Evolutionary conservation across 2,113 vertebrate genomes (phyloP), one percentile per base, ranked within the genome.

Genomic region (Triplophysa tibetana): DNA sequence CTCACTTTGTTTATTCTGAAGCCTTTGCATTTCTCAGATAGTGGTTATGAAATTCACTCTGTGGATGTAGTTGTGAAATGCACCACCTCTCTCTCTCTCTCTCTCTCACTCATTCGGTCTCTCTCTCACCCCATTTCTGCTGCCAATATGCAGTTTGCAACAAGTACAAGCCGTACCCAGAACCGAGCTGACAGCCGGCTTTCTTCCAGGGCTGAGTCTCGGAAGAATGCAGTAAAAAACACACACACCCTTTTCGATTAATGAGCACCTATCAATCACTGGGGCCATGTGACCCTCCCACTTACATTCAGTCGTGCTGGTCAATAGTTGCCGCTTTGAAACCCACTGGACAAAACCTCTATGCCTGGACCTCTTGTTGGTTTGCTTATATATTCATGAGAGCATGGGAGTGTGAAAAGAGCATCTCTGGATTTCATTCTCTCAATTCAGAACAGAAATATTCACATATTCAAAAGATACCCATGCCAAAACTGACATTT

Each of bases 201-300:
- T 85, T 75, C 43, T 81, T 50, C 50, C 70, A 77, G 76, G 84
- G 88, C 87, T 86, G 86, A 89, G 89, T 88, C 82, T 74, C 81
- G 70, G 77, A 85, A 87, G 81, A 90, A 90, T 81, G 82, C 87
- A 89, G 84, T n/a, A 88, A 87, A 89, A 90, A 85, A 83, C 85
- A 78, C 76, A 77, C 81, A 61, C 67, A 80, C 43, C 75, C 80
- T 86, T 75, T 60, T 41, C 81, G 77, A 86, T 84, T 79, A 87
- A 87, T 85, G 84, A 82, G 84, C 81, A 84, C 78, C 74, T 86
- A 86, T 88, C 86, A 87, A 67, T 88, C 86, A 81, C 70, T 12
- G 38, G 38, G 33, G 48, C 17, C 58, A 81, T 26, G 56, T 56
- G 70, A 72, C 54, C 56, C 73, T 67, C 66, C 77, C 66, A 78